These are phyloP conservation scores for Leptopilina syphax DNA, from an alignment of 2,888 invertebrate species.

Conservation along the genomic window DNA sequence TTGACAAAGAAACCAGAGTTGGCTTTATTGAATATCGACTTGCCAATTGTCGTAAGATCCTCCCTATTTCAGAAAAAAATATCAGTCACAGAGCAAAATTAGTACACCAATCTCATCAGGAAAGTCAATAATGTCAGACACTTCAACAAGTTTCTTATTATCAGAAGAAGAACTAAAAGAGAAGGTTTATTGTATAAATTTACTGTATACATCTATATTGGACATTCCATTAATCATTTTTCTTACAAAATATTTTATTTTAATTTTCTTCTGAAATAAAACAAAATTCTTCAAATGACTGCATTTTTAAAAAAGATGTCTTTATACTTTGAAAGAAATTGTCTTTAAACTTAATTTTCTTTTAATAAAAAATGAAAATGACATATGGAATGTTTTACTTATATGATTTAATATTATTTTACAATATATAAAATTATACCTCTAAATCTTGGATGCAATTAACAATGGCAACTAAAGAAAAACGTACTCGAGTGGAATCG, in stretches of 20 bases:
- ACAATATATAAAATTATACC: background rate
- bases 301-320: no score
- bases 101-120: background rate
- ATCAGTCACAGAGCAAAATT: background rate
- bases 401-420: background rate
- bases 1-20: background rate
- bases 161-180: background rate
- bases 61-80: background rate
- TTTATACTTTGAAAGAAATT: no score
- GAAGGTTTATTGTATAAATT: background rate
- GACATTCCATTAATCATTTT: no score
- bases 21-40: slow-evolving; percentile 42
- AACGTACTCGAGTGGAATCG: background rate
- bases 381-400: no score
- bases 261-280: background rate
- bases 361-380: background rate
- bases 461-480: background rate
- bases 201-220: background rate
- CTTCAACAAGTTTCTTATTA: background rate
- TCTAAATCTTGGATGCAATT: slow-evolving; percentile 1
- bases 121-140: background rate
- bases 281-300: no score
- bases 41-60: slow-evolving; percentile 28
- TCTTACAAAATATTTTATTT: background rate
- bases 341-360: background rate